Evolutionary conservation across 2,113 vertebrate species (phyloP).

Genomic region (Cisticola juncidis): DNA sequence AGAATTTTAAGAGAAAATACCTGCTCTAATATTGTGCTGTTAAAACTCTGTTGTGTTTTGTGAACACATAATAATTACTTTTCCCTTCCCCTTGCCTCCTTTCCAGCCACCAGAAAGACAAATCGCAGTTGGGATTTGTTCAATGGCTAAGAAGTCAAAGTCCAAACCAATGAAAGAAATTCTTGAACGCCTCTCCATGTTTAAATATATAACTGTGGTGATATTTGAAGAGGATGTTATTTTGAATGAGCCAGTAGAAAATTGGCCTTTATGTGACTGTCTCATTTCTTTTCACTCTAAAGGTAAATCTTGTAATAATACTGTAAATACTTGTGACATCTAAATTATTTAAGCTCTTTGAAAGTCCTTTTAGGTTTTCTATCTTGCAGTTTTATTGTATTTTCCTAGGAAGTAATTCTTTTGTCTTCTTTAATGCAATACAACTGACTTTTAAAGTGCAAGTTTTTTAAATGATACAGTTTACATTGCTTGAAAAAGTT

Average conservation of each 20-base stretch:
- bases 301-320: constrained; percentile 71
- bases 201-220: constrained; percentile 89
- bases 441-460: background rate
- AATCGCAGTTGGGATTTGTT: constrained; percentile 89
- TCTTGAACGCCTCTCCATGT: constrained; percentile 86
- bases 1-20: background rate
- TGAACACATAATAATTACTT: background rate
- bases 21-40: background rate
- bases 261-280: constrained; percentile 90
- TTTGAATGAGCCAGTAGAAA: constrained; percentile 86
- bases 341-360: background rate
- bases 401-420: background rate
- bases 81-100: background rate
- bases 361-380: background rate
- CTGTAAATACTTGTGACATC: background rate
- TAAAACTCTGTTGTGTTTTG: background rate
- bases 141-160: constrained; percentile 92
- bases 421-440: background rate
- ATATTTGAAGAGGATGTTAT: constrained; percentile 89
- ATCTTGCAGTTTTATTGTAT: background rate
- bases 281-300: constrained; percentile 94
- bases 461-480: background rate
- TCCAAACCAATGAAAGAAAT: constrained; percentile 94
- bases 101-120: constrained; percentile 87
- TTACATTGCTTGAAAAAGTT: background rate